Evolutionary conservation across 2,113 vertebrate genomes (phyloP).

Genomic region (Pseudorasbora parva): DNA sequence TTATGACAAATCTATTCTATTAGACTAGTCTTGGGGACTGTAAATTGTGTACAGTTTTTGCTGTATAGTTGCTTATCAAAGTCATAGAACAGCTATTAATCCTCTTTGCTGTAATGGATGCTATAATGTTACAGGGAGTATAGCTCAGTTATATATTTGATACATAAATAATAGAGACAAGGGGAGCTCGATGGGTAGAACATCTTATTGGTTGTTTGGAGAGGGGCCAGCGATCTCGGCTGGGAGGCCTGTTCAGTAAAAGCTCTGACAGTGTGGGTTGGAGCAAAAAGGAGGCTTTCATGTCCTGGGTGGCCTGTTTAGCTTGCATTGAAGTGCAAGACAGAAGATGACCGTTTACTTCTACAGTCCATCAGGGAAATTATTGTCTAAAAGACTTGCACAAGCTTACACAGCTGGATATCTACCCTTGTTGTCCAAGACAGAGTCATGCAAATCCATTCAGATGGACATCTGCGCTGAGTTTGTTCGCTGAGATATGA

Average conservation of each 20-base stretch:
- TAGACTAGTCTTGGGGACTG: background rate
- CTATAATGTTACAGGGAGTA: constrained; percentile 10
- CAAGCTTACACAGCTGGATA: constrained; percentile 40
- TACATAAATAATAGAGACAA: constrained; percentile 24
- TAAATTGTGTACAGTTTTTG: constrained; percentile 1
- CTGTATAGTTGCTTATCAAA: constrained; percentile 17
- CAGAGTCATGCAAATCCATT: constrained; percentile 22
- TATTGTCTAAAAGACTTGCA: constrained; percentile 40
- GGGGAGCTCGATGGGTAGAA: constrained; percentile 3
- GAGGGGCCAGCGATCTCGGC: constrained; percentile 2
- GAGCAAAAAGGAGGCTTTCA: background rate
- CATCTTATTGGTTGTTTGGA: constrained; percentile 40
- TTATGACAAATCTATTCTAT: background rate
- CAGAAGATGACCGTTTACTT: constrained; percentile 12
- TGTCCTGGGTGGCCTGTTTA: constrained; percentile 48
- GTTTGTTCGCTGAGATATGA: background rate
- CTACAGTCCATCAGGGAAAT: constrained; percentile 33
- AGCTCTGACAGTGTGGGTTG: background rate
- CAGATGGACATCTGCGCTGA: background rate
- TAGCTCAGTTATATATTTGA: constrained; percentile 24
- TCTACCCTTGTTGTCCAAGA: constrained; percentile 25
- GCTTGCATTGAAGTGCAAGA: constrained; percentile 27
- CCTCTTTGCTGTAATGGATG: constrained; percentile 31
- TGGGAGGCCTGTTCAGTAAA: constrained; percentile 40
- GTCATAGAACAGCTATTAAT: background rate